Conservation (phyloP, 2,888 invertebrate genomes). For the Fragum sueziense region DNA sequence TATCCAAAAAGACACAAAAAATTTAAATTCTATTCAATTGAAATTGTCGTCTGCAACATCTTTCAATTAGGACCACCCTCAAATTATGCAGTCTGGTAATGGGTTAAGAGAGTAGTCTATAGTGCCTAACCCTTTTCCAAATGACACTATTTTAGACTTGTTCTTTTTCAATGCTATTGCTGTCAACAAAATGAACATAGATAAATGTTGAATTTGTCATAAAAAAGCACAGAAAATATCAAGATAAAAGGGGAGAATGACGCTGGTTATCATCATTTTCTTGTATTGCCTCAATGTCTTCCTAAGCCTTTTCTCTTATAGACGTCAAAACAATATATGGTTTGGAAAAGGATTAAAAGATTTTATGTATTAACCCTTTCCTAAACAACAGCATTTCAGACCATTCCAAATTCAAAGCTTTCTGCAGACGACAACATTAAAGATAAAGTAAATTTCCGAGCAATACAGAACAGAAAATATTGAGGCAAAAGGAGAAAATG, state of each 20-base stretch:
- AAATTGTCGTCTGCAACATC: too few relatives aligned
- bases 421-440: too few relatives aligned
- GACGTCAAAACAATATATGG: not conserved
- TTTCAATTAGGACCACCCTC: not conserved
- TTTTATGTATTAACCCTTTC: too few relatives aligned
- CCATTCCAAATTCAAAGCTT: too few relatives aligned
- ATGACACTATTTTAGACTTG: not conserved
- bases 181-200: not conserved
- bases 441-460: too few relatives aligned
- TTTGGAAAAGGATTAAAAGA: not conserved
- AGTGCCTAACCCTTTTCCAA: constrained; percentile 1
- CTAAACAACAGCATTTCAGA: too few relatives aligned
- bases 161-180: not conserved
- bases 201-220: not conserved
- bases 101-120: too few relatives aligned
- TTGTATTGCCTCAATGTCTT: too few relatives aligned
- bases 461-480: too few relatives aligned
- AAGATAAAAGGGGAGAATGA: not conserved
- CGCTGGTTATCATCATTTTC: not conserved
- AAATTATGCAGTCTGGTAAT: not conserved
- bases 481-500: too few relatives aligned
- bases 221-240: not conserved
- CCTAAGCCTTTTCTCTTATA: not conserved
- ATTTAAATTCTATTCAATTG: not conserved
- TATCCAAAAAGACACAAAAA: not conserved